These are phyloP conservation scores for Spizella passerina DNA, from an alignment of 2,797 vertebrate species.

Conservation along the genomic window DNA sequence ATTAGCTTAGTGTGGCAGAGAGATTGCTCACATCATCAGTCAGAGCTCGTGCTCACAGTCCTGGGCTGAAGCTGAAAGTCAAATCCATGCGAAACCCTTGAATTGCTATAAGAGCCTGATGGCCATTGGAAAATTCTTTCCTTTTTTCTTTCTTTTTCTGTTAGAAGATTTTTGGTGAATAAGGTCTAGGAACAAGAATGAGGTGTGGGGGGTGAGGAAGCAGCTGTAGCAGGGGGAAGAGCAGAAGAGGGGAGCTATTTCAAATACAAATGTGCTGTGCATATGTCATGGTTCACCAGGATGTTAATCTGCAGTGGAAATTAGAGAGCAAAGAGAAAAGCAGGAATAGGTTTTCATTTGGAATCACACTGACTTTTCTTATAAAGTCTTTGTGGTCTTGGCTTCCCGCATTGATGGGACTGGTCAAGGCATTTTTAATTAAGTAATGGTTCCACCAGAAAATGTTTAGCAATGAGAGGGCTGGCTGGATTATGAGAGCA, in stretches of 20 bases:
- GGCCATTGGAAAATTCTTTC: not conserved
- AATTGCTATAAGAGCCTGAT: not conserved
- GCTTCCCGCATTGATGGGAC: not conserved
- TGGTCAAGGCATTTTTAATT: not conserved
- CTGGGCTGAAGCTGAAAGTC: not conserved
- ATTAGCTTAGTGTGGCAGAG: conserved; percentile 11
- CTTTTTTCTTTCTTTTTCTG: not conserved
- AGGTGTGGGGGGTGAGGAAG: too few species aligned
- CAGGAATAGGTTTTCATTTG: not conserved
- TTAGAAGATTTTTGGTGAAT: not conserved
- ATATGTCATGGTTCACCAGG: conserved; percentile 13
- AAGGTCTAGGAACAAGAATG: not conserved
- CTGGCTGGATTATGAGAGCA: not conserved
- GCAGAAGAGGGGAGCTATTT: conserved; percentile 15
- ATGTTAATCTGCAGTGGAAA: not conserved
- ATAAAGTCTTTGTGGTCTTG: not conserved
- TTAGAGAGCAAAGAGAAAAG: not conserved
- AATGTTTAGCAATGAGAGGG: not conserved
- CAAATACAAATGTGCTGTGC: conserved; percentile 6
- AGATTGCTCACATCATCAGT: not conserved
- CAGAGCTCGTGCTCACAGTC: not conserved
- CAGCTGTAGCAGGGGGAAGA: not conserved
- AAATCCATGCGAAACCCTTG: not conserved
- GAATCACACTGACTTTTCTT: not conserved
- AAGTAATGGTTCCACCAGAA: not conserved